Percentiles rank a stretch among this genome's conserved stretches.
Evolutionary conservation across 2,888 invertebrate genomes (phyloP).

Genomic region (Mythimna pallens): DNA sequence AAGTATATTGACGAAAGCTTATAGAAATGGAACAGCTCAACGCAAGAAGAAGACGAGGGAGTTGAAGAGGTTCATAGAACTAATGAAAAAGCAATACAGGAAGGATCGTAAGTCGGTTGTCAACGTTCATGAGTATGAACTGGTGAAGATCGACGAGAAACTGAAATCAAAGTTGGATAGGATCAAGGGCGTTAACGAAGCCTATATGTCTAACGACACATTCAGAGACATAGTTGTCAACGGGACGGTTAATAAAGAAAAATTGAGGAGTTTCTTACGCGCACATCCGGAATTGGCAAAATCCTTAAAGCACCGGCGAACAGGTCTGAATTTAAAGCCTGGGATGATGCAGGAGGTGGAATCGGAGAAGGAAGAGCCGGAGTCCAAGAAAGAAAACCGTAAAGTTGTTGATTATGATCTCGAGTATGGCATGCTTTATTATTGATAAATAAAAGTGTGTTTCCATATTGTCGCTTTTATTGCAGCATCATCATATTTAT

Average conservation of each 20-base stretch:
- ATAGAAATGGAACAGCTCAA: conserved; percentile 76
- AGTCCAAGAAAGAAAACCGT: background rate
- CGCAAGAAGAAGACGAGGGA: conserved; percentile 80
- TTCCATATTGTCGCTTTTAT: background rate
- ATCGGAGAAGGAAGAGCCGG: background rate
- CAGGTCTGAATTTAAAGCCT: conserved; percentile 4
- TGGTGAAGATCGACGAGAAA: conserved; percentile 75
- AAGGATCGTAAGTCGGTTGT: conserved; percentile 79
- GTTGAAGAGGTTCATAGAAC: conserved; percentile 80
- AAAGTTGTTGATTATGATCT: conserved; percentile 75
- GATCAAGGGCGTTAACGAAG: conserved; percentile 73
- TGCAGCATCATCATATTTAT: background rate
- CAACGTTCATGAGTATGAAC: conserved; percentile 76
- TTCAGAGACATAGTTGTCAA: conserved; percentile 79
- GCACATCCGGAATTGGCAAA: conserved; percentile 77
- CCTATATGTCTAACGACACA: conserved; percentile 76
- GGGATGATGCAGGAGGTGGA: too few species aligned
- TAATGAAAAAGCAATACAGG: conserved; percentile 79
- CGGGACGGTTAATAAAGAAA: conserved; percentile 73
- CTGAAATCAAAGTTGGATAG: conserved; percentile 72
- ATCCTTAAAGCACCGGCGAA: conserved; percentile 50
- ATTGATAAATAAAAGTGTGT: conserved; percentile 70
- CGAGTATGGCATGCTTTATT: conserved; percentile 82
- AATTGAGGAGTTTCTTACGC: conserved; percentile 73
- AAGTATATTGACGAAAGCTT: conserved; percentile 76